phyloP scores from a whole-genome alignment of 1,140 invertebrate genomes.

The Lasaia peninsularis region DNA sequence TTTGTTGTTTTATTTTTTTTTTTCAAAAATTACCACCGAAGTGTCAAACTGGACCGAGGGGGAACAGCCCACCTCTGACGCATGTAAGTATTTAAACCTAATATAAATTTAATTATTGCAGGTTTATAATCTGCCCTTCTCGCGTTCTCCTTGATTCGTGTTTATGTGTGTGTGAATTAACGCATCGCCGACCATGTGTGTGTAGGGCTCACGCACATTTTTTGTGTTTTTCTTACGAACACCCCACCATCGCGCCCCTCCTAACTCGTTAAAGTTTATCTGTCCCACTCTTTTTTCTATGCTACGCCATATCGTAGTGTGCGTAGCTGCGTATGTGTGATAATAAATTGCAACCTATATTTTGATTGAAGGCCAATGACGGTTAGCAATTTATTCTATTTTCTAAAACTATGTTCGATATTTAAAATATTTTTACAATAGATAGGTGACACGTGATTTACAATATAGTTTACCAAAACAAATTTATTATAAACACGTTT shows the following conservation, averaged over 20 bases:
- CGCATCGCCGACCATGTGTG: constrained; percentile 37
- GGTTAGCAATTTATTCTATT: constrained; percentile 16
- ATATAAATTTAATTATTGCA: constrained; percentile 21
- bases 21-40: constrained; percentile 73
- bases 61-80: constrained; percentile 70
- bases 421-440: background rate
- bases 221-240: constrained; percentile 65
- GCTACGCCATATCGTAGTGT: constrained; percentile 42
- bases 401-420: constrained; percentile 1
- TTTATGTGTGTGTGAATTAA: constrained; percentile 40
- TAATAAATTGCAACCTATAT: constrained; percentile 75
- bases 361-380: constrained; percentile 70
- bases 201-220: constrained; percentile 68
- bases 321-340: constrained; percentile 57
- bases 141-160: constrained; percentile 45
- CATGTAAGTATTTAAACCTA: constrained; percentile 56
- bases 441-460: no score
- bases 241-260: constrained; percentile 57
- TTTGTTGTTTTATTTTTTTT: constrained; percentile 46
- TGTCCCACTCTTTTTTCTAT: constrained; percentile 74
- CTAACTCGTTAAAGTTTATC: constrained; percentile 61
- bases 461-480: background rate
- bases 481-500: background rate
- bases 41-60: constrained; percentile 74
- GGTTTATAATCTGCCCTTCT: constrained; percentile 48